Evolutionary conservation across 1,140 invertebrate species (phyloP), one percentile per base, ranked within the genome.

Genomic region (Acromyrmex charruanus): DNA sequence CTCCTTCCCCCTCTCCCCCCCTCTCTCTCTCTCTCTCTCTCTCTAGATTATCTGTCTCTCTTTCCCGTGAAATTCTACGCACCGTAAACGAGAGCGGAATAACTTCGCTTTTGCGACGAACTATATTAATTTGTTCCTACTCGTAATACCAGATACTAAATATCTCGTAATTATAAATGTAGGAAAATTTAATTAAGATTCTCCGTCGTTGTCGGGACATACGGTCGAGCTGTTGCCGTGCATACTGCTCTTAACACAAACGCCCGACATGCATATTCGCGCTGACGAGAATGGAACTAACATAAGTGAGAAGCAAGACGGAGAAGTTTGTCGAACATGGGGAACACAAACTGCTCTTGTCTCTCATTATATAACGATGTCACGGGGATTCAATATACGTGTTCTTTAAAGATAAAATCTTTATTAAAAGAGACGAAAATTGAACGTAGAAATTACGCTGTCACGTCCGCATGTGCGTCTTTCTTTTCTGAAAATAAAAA

Each of bases 121-220:
- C 66, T 74, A 35, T 31, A 75, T 74, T 63, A 84, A 84, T 84
- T 74, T 84, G 44, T 84, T 75, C 14, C 69, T 18, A 51, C 69
- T 51, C 44, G 68, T 63, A 84, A 84, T 61, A 51, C 39, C 4
- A 25, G 68, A 82, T 82, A 59, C 55, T 61, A 74, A 84, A 84
- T 72, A 74, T 75, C 28, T 49, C 39, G 44, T 63, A 84, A 84
- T 84, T 75, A 74, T 61, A 72, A 61, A 28, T 84, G 80, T 63
- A 49, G 53, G 69, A 35, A 84, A 84, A 84, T 84, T 84, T 84
- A 84, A 84, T 84, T 75, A 84, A 84, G 80, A 84, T 84, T 84
- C 80, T 49, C 25, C 80, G 44, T 75, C 39, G 44, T 61, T 81
- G 80, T 61, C n/a, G 18, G n/a, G 2, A 72, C 53, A 66, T 35